A percentile compares a stretch with the other conserved stretches of the same genome.
Conservation (phyloP, 2,113 vertebrate genomes). For the Macaca mulatta region DNA sequence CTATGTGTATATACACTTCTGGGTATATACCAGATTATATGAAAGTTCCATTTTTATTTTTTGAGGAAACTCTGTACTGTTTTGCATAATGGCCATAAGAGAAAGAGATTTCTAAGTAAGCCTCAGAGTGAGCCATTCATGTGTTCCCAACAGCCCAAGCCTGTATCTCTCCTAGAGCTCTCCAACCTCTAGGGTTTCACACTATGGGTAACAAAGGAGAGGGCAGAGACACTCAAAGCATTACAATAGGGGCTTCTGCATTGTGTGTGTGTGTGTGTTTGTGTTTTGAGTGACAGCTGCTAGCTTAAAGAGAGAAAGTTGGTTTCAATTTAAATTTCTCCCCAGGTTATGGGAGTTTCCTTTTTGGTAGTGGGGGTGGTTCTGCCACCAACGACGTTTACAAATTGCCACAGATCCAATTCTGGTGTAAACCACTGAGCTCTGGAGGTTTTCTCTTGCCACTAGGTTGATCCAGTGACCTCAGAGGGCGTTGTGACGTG, state of each 20-base stretch:
- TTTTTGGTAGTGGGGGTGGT: slow-evolving; percentile 16
- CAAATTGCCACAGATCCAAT: slow-evolving; percentile 76
- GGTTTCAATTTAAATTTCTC: slow-evolving; percentile 18
- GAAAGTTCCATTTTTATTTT: background rate
- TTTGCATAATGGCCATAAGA: background rate
- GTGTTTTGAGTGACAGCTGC: background rate
- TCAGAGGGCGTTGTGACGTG: background rate
- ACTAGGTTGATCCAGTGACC: slow-evolving; percentile 58
- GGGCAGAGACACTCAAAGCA: background rate
- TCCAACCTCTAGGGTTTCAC: background rate
- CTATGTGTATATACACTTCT: background rate
- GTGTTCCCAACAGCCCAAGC: background rate
- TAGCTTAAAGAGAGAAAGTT: background rate
- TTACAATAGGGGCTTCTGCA: background rate
- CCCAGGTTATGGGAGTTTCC: background rate
- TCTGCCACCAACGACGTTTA: slow-evolving; percentile 67
- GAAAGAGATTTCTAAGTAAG: background rate
- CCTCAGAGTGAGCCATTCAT: background rate
- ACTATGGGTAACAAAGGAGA: background rate
- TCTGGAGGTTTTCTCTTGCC: background rate
- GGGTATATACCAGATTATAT: background rate
- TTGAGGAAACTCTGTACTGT: background rate
- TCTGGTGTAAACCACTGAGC: slow-evolving; percentile 24
- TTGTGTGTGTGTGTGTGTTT: background rate
- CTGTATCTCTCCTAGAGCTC: background rate